A percentile compares a stretch with the other conserved stretches of the same genome.
Evolutionary conservation across 2,797 vertebrate genomes (phyloP).

Genomic region (Lacerta bilineata): DNA sequence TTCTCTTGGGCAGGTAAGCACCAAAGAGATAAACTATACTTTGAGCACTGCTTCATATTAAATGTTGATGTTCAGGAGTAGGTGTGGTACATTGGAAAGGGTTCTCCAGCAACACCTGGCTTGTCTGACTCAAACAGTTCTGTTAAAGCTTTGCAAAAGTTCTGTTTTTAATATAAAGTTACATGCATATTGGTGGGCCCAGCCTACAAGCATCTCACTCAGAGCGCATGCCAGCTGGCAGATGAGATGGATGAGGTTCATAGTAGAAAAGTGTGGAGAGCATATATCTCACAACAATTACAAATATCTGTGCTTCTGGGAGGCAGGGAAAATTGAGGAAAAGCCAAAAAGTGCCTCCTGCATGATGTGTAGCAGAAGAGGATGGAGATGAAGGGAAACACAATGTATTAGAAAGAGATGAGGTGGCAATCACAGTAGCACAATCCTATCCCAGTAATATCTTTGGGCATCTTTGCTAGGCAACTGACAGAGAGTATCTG

Average conservation of each 20-base stretch:
- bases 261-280: background rate
- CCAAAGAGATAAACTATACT: too few species aligned
- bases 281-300: background rate
- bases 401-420: background rate
- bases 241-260: background rate
- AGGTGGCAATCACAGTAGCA: background rate
- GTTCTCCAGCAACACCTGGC: too few species aligned
- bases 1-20: background rate
- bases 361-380: too few species aligned
- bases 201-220: background rate
- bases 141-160: background rate
- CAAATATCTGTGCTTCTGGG: background rate
- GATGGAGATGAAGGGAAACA: background rate
- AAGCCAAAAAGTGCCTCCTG: background rate
- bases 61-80: background rate
- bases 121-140: background rate
- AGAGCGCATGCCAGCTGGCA: background rate
- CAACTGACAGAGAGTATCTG: background rate
- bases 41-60: background rate
- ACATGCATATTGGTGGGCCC: background rate
- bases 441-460: background rate
- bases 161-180: background rate
- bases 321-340: background rate
- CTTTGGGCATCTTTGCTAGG: background rate
- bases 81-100: background rate